These are phyloP conservation scores for Lucilia cuprina DNA, from an alignment of 1,140 invertebrate genomes.

Conservation along the genomic window DNA sequence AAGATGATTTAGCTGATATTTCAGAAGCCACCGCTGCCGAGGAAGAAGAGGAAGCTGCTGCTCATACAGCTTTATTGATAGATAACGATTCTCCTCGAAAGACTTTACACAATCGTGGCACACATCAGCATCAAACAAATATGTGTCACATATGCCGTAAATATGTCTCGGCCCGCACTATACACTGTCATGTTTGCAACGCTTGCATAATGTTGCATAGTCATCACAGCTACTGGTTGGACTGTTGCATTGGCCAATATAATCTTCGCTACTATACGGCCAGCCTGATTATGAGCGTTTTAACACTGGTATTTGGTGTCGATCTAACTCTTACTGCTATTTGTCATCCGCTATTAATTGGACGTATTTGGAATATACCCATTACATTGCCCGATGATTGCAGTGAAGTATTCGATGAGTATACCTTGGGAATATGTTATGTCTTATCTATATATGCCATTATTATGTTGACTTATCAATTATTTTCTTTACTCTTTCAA, in stretches of 20 bases:
- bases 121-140: constrained; percentile 49
- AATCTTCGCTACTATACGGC: constrained; percentile 62
- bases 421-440: constrained; percentile 29
- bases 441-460: constrained; percentile 10
- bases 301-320: constrained; percentile 58
- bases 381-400: constrained; percentile 65
- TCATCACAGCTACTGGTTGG: constrained; percentile 62
- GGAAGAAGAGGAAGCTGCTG: constrained; percentile 46
- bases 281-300: constrained; percentile 51
- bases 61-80: constrained; percentile 39
- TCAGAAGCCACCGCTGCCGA: constrained; percentile 50
- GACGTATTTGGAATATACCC: constrained; percentile 51
- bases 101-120: constrained; percentile 39
- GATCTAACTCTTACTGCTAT: constrained; percentile 64
- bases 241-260: constrained; percentile 64
- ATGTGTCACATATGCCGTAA: constrained; percentile 55
- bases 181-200: constrained; percentile 54
- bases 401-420: constrained; percentile 63
- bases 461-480: neutral
- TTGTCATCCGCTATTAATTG: constrained; percentile 63
- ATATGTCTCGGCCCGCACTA: constrained; percentile 45
- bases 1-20: constrained; percentile 53
- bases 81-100: constrained; percentile 45
- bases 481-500: neutral
- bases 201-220: constrained; percentile 54